A percentile compares a stretch with the other conserved stretches of the same genome.
Conservation (phyloP, 2,113 vertebrate genomes). For the Procavia capensis region DNA sequence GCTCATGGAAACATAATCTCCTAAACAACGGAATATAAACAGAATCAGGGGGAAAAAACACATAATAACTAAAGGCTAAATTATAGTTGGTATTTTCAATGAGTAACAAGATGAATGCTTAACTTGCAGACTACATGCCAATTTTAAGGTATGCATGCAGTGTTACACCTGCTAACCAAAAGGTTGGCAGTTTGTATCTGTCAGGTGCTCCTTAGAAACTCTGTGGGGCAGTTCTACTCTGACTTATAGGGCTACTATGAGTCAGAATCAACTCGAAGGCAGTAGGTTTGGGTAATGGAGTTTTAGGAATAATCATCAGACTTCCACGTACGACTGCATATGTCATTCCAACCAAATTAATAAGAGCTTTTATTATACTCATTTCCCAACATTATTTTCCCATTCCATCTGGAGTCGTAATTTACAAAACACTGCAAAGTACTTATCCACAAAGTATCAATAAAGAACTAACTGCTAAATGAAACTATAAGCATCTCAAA, state of each 20-base stretch:
- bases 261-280: too few species aligned
- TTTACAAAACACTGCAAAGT: constrained; percentile 18
- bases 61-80: constrained; percentile 20
- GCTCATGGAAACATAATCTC: constrained; percentile 91
- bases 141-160: not conserved
- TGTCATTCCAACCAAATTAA: not conserved
- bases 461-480: not conserved
- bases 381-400: constrained; percentile 21
- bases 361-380: not conserved
- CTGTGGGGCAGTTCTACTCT: too few species aligned
- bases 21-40: constrained; percentile 83
- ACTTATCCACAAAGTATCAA: constrained; percentile 15
- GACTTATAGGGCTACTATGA: too few species aligned
- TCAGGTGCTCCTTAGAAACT: too few species aligned
- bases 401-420: not conserved
- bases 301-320: not conserved
- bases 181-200: too few species aligned
- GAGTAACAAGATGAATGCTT: not conserved
- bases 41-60: constrained; percentile 60
- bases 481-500: constrained; percentile 31
- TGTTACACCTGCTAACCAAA: too few species aligned
- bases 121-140: not conserved
- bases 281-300: too few species aligned
- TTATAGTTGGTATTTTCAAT: not conserved
- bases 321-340: not conserved